phyloP scores from a whole-genome alignment of 1,140 invertebrate genomes.

The Trigoniulus corallinus region DNA sequence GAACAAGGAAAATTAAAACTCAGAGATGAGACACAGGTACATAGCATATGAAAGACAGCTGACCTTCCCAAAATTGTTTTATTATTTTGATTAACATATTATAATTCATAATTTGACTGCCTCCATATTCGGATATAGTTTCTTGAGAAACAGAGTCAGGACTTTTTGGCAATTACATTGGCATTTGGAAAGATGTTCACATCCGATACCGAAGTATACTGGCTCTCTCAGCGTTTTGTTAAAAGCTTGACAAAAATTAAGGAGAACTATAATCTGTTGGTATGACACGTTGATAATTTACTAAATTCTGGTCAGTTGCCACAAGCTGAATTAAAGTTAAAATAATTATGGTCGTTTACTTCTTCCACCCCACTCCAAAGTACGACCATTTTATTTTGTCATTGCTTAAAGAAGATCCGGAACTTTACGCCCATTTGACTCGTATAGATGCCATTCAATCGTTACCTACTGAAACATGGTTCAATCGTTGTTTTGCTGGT shows the following conservation, averaged over 20 bases:
- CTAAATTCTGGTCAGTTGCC: too few relatives aligned
- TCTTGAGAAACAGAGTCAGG: constrained; percentile 6
- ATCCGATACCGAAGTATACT: constrained; percentile 55
- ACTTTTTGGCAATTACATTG: constrained; percentile 40
- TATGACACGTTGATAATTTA: too few relatives aligned
- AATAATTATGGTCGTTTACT: too few relatives aligned
- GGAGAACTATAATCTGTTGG: constrained; percentile 32
- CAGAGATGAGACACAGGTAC: constrained; percentile 29
- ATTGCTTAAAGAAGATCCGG: constrained; percentile 50
- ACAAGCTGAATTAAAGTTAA: too few relatives aligned
- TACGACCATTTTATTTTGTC: too few relatives aligned
- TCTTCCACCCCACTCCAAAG: too few relatives aligned
- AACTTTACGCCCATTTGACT: constrained; percentile 32
- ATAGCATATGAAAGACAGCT: not conserved
- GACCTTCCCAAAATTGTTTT: too few relatives aligned
- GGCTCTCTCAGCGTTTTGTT: constrained; percentile 53
- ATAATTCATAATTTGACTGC: too few relatives aligned
- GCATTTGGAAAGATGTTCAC: constrained; percentile 48
- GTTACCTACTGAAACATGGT: constrained; percentile 53
- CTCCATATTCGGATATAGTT: too few relatives aligned
- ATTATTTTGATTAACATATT: too few relatives aligned
- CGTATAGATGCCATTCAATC: constrained; percentile 11
- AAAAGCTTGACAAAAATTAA: constrained; percentile 42
- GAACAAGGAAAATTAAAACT: constrained; percentile 44
- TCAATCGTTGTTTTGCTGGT: constrained; percentile 58